Base-by-base conservation (phyloP, 2,888 invertebrate species). In the Tuberolachnus salignus region DNA sequence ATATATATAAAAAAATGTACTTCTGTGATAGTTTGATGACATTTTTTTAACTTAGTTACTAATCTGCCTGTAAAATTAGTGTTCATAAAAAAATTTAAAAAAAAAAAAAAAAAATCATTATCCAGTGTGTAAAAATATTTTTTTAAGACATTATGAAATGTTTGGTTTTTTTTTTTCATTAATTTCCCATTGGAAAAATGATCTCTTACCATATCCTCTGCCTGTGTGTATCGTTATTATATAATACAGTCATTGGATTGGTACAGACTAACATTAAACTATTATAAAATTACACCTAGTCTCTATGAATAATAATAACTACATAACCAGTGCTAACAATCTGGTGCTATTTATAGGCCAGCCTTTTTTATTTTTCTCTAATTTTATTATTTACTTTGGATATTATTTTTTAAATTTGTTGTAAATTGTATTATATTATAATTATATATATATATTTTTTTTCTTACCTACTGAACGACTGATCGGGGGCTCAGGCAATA, bases 11-110 rank as follows among this genome's bases (percentile, higher is more conserved):
- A 66, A 67, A 57, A 55, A 66, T 75, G 64, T 69, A 75, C 55
- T 78, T 69, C 78, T 78, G 78, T 78, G 78, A 78, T 78, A 78
- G 78, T 69, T 78, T 59, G 73, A 74, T 53, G 64, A 64, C 51
- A 44, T 74, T 74, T 61, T 74, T 74, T 61, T 23, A 42, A 57
- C 19, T 51, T 69, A 78, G 55, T 69, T 51, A 59, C 51, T 26
- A 59, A 51, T 59, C 59, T 64, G 44, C 53, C 44, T 23, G 1
- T 75, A 66, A 55, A 57, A 55, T 16, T 55, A 26, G 34, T 34
- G 34, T 34, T 34, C 34, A 34, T 34, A 34, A 34, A 34, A n/a
- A n/a, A 59, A 19, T 57, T 21, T 13, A 57, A 57, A 26, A 3
- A 26, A 26, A 26, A 67, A 55, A 14, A 3, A 34, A 61, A 61